Percentiles rank a stretch among this genome's conserved stretches.
These are phyloP conservation scores for Parambassis ranga DNA, from an alignment of 2,797 vertebrate genomes.

Conservation along the genomic window DNA sequence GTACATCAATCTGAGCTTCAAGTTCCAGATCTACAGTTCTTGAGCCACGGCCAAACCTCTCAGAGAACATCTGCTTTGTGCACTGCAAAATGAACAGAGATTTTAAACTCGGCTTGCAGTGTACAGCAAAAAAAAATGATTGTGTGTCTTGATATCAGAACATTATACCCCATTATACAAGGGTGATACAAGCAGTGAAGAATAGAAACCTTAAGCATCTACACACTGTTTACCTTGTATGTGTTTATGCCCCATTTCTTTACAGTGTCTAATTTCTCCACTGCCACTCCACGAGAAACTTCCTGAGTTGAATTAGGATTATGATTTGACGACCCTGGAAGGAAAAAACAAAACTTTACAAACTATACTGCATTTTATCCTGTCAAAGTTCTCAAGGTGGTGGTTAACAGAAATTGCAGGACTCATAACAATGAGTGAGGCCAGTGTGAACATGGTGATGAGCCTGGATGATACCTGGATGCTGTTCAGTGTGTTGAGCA, in stretches of 20 bases:
- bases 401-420: not conserved
- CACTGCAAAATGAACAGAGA: slow-evolving; percentile 74
- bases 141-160: not conserved
- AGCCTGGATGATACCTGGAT: slow-evolving; percentile 77
- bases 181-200: not conserved
- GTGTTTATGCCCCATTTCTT: slow-evolving; percentile 99
- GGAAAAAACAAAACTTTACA: not conserved
- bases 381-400: not conserved
- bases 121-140: not conserved
- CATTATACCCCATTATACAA: too few species aligned
- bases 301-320: slow-evolving; percentile 85
- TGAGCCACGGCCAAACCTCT: slow-evolving; percentile 91
- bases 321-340: slow-evolving; percentile 83
- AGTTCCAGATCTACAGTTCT: slow-evolving; percentile 95
- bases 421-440: slow-evolving; percentile 22
- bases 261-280: slow-evolving; percentile 94
- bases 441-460: slow-evolving; percentile 27
- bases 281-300: slow-evolving; percentile 88
- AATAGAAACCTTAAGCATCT: not conserved
- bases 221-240: slow-evolving; percentile 85
- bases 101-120: not conserved
- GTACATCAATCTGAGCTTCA: slow-evolving; percentile 93
- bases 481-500: slow-evolving; percentile 66
- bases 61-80: slow-evolving; percentile 95
- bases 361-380: not conserved